Percentiles rank a stretch among this genome's conserved stretches.
Evolutionary conservation across 2,888 invertebrate species (phyloP).

Genomic region (Apantesis nais): DNA sequence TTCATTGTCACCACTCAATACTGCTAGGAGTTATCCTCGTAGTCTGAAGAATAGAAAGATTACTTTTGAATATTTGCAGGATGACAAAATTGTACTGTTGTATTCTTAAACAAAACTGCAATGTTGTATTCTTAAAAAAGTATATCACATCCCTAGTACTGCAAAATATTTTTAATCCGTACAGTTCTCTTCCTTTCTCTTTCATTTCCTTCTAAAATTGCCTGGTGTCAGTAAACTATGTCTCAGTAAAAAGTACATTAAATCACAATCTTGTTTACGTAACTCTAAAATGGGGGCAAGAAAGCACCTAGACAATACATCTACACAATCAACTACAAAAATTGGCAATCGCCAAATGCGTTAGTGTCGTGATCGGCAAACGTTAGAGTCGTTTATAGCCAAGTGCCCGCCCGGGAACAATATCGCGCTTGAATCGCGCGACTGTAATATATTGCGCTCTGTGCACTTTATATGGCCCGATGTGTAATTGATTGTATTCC

Average conservation of each 20-base stretch:
- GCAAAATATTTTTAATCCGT: too few relatives aligned
- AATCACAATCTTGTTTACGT: neutral
- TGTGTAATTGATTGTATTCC: slow-evolving; percentile 57
- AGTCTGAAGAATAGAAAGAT: neutral
- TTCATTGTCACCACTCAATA: neutral
- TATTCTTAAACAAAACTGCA: neutral
- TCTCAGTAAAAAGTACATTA: neutral
- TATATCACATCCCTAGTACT: neutral
- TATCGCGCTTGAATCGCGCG: slow-evolving; percentile 57
- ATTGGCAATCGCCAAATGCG: slow-evolving; percentile 49
- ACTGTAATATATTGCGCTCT: slow-evolving; percentile 47
- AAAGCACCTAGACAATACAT: slow-evolving; percentile 10
- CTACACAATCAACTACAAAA: slow-evolving; percentile 49
- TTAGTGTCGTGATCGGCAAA: slow-evolving; percentile 56
- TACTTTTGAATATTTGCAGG: neutral
- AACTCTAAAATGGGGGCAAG: neutral
- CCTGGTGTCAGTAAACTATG: neutral
- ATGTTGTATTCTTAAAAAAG: neutral
- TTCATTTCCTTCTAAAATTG: neutral
- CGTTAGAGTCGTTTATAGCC: slow-evolving; percentile 51
- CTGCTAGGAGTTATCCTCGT: too few relatives aligned
- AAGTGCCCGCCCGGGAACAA: slow-evolving; percentile 72
- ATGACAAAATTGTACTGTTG: neutral
- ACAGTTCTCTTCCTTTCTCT: too few relatives aligned
- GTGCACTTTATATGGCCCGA: slow-evolving; percentile 51